Conservation (phyloP, 2,113 vertebrate genomes). For the Ciconia boyciana region DNA sequence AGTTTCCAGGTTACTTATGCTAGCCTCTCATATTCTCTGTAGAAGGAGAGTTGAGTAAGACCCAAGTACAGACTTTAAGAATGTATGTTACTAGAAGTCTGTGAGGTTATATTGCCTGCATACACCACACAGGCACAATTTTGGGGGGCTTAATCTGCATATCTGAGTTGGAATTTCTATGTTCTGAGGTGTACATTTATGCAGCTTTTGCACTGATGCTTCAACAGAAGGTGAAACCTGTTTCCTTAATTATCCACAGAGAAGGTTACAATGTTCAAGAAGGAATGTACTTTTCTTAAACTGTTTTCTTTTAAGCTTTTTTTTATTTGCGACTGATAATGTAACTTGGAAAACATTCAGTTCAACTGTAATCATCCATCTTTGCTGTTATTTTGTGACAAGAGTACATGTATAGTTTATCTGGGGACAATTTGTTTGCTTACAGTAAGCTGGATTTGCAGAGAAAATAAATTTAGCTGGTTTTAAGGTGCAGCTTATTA, state of each 20-base stretch:
- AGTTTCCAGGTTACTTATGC: not conserved
- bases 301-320: not conserved
- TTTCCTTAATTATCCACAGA: not conserved
- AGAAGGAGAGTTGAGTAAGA: not conserved
- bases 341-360: not conserved
- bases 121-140: not conserved
- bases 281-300: not conserved
- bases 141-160: fast-evolving
- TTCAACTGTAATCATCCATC: not conserved
- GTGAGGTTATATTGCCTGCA: not conserved
- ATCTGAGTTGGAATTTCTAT: not conserved
- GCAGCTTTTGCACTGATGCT: not conserved
- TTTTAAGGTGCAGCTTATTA: not conserved
- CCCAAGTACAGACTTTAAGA: not conserved
- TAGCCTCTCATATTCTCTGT: not conserved
- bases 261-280: not conserved
- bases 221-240: not conserved
- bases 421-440: not conserved
- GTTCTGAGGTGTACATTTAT: not conserved
- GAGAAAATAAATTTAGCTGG: not conserved
- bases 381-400: not conserved
- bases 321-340: not conserved
- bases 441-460: not conserved
- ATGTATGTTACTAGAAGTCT: not conserved
- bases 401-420: not conserved